phyloP scores from a whole-genome alignment of 2,888 invertebrate genomes.

The Eutolmus rufibarbis region DNA sequence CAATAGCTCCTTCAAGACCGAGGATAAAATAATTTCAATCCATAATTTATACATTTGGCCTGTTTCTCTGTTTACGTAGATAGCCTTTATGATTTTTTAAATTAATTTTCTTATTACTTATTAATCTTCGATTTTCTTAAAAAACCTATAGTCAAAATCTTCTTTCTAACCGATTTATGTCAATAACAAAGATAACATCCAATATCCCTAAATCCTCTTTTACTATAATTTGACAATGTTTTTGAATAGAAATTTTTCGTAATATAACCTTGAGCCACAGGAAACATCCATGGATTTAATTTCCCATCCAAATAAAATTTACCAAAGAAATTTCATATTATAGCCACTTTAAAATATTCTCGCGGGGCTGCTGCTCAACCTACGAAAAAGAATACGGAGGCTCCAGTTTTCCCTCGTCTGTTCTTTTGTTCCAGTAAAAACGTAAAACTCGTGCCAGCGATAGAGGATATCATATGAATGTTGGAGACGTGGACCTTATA shows the following conservation, averaged over 20 bases:
- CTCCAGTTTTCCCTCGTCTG: neutral
- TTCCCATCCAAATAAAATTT: neutral
- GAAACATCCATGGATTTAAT: neutral
- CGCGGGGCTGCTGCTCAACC: neutral
- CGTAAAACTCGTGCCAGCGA: neutral
- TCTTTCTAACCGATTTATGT: neutral
- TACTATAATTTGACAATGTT: neutral
- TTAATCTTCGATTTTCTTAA: too few species aligned
- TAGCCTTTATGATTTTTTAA: too few species aligned
- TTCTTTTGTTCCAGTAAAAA: neutral
- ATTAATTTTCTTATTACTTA: too few species aligned
- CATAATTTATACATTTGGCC: too few species aligned
- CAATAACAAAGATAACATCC: neutral
- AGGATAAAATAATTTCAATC: too few species aligned
- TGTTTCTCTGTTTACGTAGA: too few species aligned
- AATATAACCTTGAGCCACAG: neutral
- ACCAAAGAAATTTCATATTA: neutral
- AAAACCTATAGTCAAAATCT: neutral
- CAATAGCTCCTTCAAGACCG: too few species aligned
- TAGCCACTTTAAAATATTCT: neutral
- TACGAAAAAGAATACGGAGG: neutral
- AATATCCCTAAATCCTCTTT: neutral
- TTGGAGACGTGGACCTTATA: constrained; percentile 39
- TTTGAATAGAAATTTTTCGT: neutral
- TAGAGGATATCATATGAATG: constrained; percentile 30